A percentile compares a stretch with the other conserved stretches of the same genome.
These are phyloP conservation scores for Drosophila obscura DNA, from an alignment of 1,140 invertebrate species.

Conservation along the genomic window DNA sequence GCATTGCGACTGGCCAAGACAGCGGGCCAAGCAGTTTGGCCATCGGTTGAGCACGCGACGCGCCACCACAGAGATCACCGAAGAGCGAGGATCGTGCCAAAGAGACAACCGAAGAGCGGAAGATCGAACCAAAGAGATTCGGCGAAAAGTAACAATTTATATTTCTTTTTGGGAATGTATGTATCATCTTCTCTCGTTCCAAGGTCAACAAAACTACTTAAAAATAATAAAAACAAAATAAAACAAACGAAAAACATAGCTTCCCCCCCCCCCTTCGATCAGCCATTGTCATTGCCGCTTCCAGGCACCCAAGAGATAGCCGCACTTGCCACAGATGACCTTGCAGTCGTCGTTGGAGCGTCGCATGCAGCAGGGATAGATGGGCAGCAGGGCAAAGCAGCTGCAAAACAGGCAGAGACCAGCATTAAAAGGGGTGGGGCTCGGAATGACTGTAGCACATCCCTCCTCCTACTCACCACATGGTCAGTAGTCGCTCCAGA, in stretches of 20 bases:
- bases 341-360: slow-evolving; percentile 69
- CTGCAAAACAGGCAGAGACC: slow-evolving; percentile 28
- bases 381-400: slow-evolving; percentile 70
- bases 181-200: slow-evolving; percentile 22
- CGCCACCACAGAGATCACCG: background rate
- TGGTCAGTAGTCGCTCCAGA: slow-evolving; percentile 65
- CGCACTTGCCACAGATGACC: slow-evolving; percentile 77
- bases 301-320: slow-evolving; percentile 75
- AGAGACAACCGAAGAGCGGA: slow-evolving; percentile 15
- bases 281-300: slow-evolving; percentile 51
- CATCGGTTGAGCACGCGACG: background rate
- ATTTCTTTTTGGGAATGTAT: slow-evolving; percentile 14
- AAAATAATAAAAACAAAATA: slow-evolving; percentile 37
- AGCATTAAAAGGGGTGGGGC: too few relatives aligned
- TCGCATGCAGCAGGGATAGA: slow-evolving; percentile 70
- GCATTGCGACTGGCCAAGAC: slow-evolving; percentile 55
- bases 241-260: slow-evolving; percentile 40
- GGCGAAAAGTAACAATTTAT: slow-evolving; percentile 14
- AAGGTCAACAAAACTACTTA: slow-evolving; percentile 48
- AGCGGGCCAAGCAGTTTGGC: slow-evolving; percentile 9
- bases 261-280: background rate
- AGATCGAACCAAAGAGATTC: slow-evolving; percentile 16
- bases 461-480: slow-evolving; percentile 52
- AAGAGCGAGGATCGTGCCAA: background rate
- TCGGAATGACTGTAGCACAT: background rate